A percentile compares a stretch with the other conserved stretches of the same genome.
phyloP scores from a whole-genome alignment of 2,113 vertebrate species.

The Galemys pyrenaicus region DNA sequence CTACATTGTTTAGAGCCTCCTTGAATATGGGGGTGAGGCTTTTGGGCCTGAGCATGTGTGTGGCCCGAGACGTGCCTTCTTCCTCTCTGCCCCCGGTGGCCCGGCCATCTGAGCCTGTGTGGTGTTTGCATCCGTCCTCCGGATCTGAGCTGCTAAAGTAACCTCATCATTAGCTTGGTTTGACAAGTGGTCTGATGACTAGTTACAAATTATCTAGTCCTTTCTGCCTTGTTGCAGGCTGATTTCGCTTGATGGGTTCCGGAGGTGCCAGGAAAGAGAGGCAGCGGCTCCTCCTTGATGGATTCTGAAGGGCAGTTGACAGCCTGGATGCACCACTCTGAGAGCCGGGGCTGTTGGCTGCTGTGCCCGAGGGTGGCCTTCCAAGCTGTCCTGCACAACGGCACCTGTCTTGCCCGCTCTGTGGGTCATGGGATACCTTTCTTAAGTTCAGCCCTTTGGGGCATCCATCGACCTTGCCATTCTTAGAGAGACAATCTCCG shows the following conservation, averaged over 20 bases:
- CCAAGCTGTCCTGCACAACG: not conserved
- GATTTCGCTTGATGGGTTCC: conserved; percentile 54
- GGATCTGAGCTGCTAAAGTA: not conserved
- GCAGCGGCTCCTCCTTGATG: not conserved
- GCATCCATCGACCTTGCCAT: not conserved
- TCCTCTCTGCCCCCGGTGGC: not conserved
- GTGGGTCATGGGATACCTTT: not conserved
- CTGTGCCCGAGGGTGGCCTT: not conserved
- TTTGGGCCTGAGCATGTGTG: not conserved
- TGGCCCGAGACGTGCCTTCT: not conserved
- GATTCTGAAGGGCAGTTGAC: not conserved
- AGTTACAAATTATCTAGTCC: conserved; percentile 68
- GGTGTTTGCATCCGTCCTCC: not conserved
- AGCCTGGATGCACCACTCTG: not conserved
- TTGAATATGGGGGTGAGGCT: not conserved
- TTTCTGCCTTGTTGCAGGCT: conserved; percentile 15
- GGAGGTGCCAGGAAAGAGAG: conserved; percentile 10
- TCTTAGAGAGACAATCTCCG: not conserved
- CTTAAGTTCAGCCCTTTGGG: not conserved
- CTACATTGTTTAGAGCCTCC: not conserved
- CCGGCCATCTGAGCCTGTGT: not conserved
- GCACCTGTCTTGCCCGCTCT: not conserved
- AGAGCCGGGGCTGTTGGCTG: not conserved
- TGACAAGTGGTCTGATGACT: conserved; percentile 61
- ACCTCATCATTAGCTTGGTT: conserved; percentile 67